Percentiles rank a stretch among this genome's conserved stretches.
phyloP scores from a whole-genome alignment of 2,797 vertebrate species.

The Hippocampus kuda region DNA sequence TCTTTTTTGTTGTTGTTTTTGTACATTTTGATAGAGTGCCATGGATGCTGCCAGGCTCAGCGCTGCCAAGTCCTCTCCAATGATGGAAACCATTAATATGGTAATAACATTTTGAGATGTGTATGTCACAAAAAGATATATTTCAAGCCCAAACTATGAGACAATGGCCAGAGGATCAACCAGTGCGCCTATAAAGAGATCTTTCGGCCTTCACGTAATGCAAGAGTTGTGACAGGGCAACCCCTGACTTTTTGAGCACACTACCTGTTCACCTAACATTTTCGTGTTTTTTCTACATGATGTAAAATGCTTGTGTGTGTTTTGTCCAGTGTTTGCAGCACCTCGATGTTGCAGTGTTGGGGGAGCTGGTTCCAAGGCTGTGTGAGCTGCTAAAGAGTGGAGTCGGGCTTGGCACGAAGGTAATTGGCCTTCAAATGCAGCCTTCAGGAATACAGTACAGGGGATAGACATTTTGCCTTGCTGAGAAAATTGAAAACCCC shows the following conservation, averaged over 20 bases:
- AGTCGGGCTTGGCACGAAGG: constrained; percentile 94
- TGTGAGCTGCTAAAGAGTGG: constrained; percentile 93
- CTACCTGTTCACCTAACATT: not conserved
- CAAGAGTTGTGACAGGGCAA: no score
- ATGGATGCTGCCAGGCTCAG: constrained; percentile 95
- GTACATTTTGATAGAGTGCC: constrained; percentile 66
- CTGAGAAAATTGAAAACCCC: not conserved
- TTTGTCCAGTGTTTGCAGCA: constrained; percentile 86
- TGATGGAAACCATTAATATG: constrained; percentile 99
- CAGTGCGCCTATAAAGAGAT: not conserved
- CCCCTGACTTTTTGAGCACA: not conserved
- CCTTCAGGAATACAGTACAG: not conserved
- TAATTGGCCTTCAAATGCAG: constrained; percentile 36
- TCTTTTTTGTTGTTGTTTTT: not conserved
- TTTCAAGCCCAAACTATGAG: not conserved
- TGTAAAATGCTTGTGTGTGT: not conserved
- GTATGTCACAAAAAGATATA: not conserved
- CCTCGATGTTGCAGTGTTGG: constrained; percentile 84
- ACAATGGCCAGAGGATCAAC: not conserved
- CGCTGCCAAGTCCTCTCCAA: constrained; percentile 93
- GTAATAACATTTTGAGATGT: constrained; percentile 48
- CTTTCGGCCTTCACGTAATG: no score
- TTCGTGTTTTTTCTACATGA: not conserved
- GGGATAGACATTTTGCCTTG: not conserved
- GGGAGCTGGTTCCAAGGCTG: constrained; percentile 84